Percentiles rank a stretch among this genome's conserved stretches.
Conservation (phyloP, 2,113 vertebrate species). For the Perca flavescens region DNA sequence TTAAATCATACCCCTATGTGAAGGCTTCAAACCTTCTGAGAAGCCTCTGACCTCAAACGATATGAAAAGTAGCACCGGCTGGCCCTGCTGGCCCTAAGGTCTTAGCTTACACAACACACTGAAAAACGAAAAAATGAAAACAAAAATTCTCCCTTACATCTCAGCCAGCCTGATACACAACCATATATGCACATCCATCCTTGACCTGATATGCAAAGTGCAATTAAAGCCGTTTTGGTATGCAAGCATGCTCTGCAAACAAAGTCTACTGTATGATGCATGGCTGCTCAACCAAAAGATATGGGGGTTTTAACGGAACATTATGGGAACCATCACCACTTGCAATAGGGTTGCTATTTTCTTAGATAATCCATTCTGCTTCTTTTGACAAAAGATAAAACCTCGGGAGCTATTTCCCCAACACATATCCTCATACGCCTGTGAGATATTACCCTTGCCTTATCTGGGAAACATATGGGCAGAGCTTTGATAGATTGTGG, state of each 20-base stretch:
- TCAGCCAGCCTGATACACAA: constrained; percentile 20
- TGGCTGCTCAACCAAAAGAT: constrained; percentile 25
- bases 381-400: constrained; percentile 71
- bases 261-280: constrained; percentile 8
- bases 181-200: constrained; percentile 46
- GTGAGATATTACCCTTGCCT: constrained; percentile 61
- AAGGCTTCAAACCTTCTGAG: constrained; percentile 62
- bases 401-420: constrained; percentile 37
- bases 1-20: constrained; percentile 51
- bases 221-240: constrained; percentile 60
- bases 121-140: background rate
- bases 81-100: constrained; percentile 34
- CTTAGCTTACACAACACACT: constrained; percentile 34
- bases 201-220: constrained; percentile 67
- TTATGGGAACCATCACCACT: constrained; percentile 26
- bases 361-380: constrained; percentile 61
- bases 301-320: constrained; percentile 48
- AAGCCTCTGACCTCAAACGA: constrained; percentile 68
- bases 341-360: constrained; percentile 42
- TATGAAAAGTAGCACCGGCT: constrained; percentile 20
- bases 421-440: constrained; percentile 42
- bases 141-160: background rate
- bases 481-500: constrained; percentile 61
- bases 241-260: constrained; percentile 33
- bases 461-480: constrained; percentile 66